These are phyloP conservation scores for Hydrozoanthus tunicans DNA, from an alignment of 64 coral and sea anemone species.

Conservation along the genomic window DNA sequence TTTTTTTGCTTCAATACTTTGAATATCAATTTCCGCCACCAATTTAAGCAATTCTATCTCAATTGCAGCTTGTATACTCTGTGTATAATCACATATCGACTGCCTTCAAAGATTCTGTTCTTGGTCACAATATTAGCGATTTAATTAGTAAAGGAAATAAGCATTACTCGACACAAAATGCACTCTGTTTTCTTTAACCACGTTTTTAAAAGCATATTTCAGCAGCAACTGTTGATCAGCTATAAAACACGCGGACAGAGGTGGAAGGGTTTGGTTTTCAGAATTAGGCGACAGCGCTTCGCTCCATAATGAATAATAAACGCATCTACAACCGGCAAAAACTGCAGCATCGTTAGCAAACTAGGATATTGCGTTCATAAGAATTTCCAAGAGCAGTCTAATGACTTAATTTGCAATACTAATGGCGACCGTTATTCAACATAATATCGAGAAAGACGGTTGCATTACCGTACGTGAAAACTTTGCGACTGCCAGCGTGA, in stretches of 20 bases:
- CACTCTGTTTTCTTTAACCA: neutral
- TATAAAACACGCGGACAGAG: no score
- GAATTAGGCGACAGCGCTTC: no score
- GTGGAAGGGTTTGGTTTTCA: no score
- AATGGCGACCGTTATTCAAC: slow-evolving; percentile 14
- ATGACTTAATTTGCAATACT: slow-evolving; percentile 46
- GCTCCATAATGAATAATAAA: neutral
- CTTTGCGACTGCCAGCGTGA: neutral
- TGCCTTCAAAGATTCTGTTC: neutral
- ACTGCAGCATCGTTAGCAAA: neutral
- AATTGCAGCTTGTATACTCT: neutral
- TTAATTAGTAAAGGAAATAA: slow-evolving; percentile 59
- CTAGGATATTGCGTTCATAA: slow-evolving; percentile 19
- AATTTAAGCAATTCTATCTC: neutral
- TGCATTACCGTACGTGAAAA: slow-evolving; percentile 11
- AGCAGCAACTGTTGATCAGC: neutral
- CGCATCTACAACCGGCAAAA: neutral
- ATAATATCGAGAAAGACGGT: neutral
- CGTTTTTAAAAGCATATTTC: neutral
- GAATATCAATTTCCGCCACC: no score
- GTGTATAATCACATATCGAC: slow-evolving; percentile 10
- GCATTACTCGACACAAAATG: neutral
- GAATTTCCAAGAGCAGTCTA: slow-evolving; percentile 22
- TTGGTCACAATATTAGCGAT: slow-evolving; percentile 42
- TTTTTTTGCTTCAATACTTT: no score